Conservation (phyloP, 2,113 vertebrate species). For the Myodes glareolus region DNA sequence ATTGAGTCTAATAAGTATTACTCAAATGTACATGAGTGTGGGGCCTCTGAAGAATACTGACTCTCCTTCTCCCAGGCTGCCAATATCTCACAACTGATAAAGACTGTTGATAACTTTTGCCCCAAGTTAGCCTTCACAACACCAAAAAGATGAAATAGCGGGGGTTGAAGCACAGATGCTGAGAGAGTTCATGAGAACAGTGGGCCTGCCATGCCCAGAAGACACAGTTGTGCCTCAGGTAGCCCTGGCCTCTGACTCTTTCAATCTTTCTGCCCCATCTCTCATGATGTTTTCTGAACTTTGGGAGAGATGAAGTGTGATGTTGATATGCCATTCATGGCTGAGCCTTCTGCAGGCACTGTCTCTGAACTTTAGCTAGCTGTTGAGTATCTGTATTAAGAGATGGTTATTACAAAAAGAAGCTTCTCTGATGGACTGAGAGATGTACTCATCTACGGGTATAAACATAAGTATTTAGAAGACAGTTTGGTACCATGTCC, state of each 20-base stretch:
- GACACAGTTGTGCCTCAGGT: background rate
- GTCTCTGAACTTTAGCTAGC: background rate
- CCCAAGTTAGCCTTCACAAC: background rate
- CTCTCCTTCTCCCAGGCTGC: background rate
- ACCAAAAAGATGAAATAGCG: background rate
- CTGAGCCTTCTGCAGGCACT: too few species aligned
- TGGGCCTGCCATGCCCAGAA: background rate
- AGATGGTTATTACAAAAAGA: background rate
- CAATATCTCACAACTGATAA: background rate
- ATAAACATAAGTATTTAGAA: background rate
- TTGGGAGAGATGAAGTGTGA: background rate
- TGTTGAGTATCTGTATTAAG: background rate
- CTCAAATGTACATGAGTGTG: background rate
- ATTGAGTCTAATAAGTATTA: background rate
- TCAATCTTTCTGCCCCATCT: background rate
- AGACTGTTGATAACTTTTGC: background rate
- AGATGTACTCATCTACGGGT: background rate
- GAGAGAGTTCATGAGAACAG: background rate
- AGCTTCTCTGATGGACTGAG: background rate
- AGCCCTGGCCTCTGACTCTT: background rate
- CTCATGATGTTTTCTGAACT: background rate
- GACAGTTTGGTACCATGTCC: background rate
- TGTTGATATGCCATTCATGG: background rate
- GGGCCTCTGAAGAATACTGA: too few species aligned
- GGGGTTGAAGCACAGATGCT: background rate